Base-by-base conservation (phyloP, 2,797 vertebrate species). In the Lepus townsendii region DNA sequence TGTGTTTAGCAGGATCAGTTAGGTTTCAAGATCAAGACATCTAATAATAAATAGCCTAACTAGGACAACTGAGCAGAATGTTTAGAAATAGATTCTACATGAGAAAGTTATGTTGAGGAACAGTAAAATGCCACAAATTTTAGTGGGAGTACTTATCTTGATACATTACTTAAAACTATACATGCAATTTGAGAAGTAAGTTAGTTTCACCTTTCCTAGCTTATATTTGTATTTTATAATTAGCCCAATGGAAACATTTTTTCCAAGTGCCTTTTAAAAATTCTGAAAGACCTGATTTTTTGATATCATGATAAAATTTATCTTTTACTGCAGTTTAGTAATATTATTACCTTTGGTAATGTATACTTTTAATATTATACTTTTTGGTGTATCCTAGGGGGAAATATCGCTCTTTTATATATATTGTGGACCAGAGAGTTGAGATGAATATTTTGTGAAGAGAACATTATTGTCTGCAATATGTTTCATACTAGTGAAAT, bases 81-180 rank as follows among this genome's bases (percentile, higher is more conserved):
- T 79, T 87, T 84, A 94, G 52, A 90, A 72, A 79, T 90, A 77
- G 19, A 90, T 90, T 92, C 16, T 77, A 63, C 26, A 42, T 69
- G 47, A 26, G 85, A 79, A 86, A 83, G 27, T 38, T 8, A 20
- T 38, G 14, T 60, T 73, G 35, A 82, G 12, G 6, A 32, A 14
- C 66, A 76, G 20, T 30, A 86, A 79, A 88, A 27, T 83, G 42
- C 68, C 26, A 79, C 75, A 77, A 72, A 57, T 68, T 80, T 69
- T 54, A 77, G 10, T 90, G 32, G 30, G 3, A 71, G 62, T 78
- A 69, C 24, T 93, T 78, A 78, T 3, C 30, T 68, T 82, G 27
- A 91, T 68, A n/a, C 57, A 65, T 78, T 88, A 62, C 80, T 68
- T 30, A 57, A 88, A 83, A n/a, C 24, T 20, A 26, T 30, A 30